Evolutionary conservation across 2,797 vertebrate species (phyloP).

Genomic region (Sebastolobus altivelis): DNA sequence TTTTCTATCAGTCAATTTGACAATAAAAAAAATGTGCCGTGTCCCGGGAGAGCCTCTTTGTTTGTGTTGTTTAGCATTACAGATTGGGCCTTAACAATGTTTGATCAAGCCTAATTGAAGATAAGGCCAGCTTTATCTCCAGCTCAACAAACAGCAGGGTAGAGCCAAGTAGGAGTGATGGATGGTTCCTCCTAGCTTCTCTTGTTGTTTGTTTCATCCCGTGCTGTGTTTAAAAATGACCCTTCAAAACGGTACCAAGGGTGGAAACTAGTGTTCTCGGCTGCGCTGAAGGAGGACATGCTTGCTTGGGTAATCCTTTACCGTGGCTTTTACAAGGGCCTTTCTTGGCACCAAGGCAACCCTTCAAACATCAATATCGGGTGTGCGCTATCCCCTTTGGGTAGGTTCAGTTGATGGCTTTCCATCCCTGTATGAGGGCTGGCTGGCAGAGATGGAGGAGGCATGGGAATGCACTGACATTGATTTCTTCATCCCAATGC

Average conservation of each 20-base stretch:
- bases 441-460: constrained; percentile 74
- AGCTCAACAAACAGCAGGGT: constrained; percentile 56
- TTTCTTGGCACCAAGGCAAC: constrained; percentile 70
- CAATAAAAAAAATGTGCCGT: constrained; percentile 2
- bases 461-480: constrained; percentile 76
- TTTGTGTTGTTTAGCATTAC: constrained; percentile 56
- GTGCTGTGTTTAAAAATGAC: constrained; percentile 84
- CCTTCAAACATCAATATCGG: constrained; percentile 81
- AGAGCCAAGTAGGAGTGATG: constrained; percentile 74
- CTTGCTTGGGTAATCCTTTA: constrained; percentile 80
- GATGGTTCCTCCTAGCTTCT: constrained; percentile 69
- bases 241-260: constrained; percentile 80
- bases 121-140: constrained; percentile 74
- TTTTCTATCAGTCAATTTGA: constrained; percentile 32
- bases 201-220: constrained; percentile 79
- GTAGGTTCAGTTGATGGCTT: constrained; percentile 74
- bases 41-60: constrained; percentile 17
- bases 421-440: constrained; percentile 72
- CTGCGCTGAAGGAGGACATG: constrained; percentile 73
- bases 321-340: constrained; percentile 68
- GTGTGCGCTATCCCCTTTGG: constrained; percentile 74
- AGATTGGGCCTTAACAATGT: constrained; percentile 48
- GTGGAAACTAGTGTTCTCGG: constrained; percentile 73
- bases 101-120: constrained; percentile 68
- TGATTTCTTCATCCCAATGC: constrained; percentile 83